phyloP scores from a whole-genome alignment of 1,140 invertebrate species.

The Sminthurides bifidus region DNA sequence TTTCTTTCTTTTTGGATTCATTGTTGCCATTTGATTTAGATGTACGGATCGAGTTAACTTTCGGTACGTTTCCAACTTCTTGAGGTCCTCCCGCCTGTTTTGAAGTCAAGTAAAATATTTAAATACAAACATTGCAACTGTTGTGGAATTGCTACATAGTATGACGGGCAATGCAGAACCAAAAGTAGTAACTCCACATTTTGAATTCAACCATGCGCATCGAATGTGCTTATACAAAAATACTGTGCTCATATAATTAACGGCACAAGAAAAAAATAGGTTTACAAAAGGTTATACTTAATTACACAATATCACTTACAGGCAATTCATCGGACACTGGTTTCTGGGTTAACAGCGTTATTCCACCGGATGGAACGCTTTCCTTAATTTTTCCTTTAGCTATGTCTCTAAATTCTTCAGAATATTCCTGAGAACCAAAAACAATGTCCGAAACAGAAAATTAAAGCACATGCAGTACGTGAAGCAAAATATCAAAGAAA shows the following conservation, averaged over 20 bases:
- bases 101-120: too few relatives aligned
- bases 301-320: slow-evolving; percentile 45
- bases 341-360: slow-evolving; percentile 91
- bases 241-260: too few relatives aligned
- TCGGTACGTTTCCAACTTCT: slow-evolving; percentile 13
- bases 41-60: slow-evolving; percentile 24
- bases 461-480: slow-evolving; percentile 35
- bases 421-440: slow-evolving; percentile 65
- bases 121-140: too few relatives aligned
- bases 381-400: slow-evolving; percentile 86
- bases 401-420: slow-evolving; percentile 91
- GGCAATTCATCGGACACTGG: slow-evolving; percentile 87
- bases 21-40: slow-evolving; percentile 26
- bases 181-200: too few relatives aligned
- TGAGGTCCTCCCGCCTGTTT: slow-evolving; percentile 27
- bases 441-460: slow-evolving; percentile 13
- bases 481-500: slow-evolving; percentile 18
- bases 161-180: too few relatives aligned
- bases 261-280: too few relatives aligned
- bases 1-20: slow-evolving; percentile 20
- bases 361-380: slow-evolving; percentile 66
- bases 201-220: too few relatives aligned
- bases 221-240: too few relatives aligned
- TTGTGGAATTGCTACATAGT: too few relatives aligned
- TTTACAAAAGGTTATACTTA: neutral